Conservation (phyloP, 1,140 invertebrate genomes). For the Zaprionus ghesquierei region DNA sequence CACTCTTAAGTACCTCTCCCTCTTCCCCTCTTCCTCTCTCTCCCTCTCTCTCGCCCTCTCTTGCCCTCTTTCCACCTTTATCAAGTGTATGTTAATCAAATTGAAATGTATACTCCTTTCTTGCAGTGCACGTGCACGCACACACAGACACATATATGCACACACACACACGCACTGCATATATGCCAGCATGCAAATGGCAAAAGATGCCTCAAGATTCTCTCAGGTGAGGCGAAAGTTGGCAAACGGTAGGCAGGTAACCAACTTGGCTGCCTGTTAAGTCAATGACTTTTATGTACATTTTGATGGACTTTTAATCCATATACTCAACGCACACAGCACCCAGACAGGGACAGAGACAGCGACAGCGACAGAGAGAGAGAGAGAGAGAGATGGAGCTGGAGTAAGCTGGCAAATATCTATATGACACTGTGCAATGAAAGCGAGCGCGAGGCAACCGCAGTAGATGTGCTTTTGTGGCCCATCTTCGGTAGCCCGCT, state of each 20-base stretch:
- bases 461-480: conserved; percentile 57
- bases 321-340: conserved; percentile 31
- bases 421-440: background rate
- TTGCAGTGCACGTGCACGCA: background rate
- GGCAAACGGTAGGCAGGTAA: background rate
- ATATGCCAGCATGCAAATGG: conserved; percentile 45
- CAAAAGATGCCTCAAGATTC: conserved; percentile 63
- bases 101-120: background rate
- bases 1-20: too few species aligned
- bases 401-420: background rate
- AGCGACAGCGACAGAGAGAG: background rate
- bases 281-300: conserved; percentile 80
- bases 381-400: too few species aligned
- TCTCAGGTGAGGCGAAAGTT: conserved; percentile 57
- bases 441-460: conserved; percentile 15
- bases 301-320: conserved; percentile 80
- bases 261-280: conserved; percentile 53
- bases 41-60: background rate
- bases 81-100: background rate
- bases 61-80: background rate
- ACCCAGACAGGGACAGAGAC: background rate
- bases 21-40: too few species aligned
- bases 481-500: conserved; percentile 28
- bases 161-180: background rate
- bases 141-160: background rate